Percentiles rank a stretch among this genome's conserved stretches.
phyloP scores from a whole-genome alignment of 2,888 invertebrate species.

The Drosophila putrida region DNA sequence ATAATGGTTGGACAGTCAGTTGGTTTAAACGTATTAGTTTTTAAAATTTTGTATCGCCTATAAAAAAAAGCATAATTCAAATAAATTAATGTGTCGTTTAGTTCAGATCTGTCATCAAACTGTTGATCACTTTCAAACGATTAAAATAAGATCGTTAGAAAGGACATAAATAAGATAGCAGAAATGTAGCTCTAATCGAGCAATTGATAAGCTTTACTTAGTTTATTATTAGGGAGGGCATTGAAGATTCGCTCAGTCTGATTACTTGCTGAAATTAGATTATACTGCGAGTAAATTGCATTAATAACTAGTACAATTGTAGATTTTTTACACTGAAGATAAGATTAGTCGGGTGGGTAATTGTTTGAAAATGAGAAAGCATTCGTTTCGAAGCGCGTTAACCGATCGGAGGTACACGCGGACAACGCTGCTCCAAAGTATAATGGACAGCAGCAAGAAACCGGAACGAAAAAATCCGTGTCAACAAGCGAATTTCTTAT shows the following conservation, averaged over 20 bases:
- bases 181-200: not conserved
- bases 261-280: constrained; percentile 13
- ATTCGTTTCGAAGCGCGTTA: constrained; percentile 6
- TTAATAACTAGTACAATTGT: constrained; percentile 38
- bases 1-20: not conserved
- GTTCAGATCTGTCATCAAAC: not conserved
- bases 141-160: not conserved
- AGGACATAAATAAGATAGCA: not conserved
- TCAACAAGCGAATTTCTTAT: constrained; percentile 81
- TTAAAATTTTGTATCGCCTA: constrained; percentile 21
- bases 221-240: constrained; percentile 8
- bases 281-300: constrained; percentile 30
- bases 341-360: constrained; percentile 37
- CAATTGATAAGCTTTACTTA: constrained; percentile 2
- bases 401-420: constrained; percentile 14
- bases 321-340: constrained; percentile 30
- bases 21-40: not conserved
- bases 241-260: constrained; percentile 5
- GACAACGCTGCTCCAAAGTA: not conserved
- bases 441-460: constrained; percentile 84
- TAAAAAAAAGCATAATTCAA: constrained; percentile 13
- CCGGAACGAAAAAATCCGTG: constrained; percentile 84
- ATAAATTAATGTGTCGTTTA: not conserved
- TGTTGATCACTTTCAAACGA: not conserved
- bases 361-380: constrained; percentile 14